phyloP scores from a whole-genome alignment of 2,113 vertebrate genomes.

The Pogonocichla stellata region DNA sequence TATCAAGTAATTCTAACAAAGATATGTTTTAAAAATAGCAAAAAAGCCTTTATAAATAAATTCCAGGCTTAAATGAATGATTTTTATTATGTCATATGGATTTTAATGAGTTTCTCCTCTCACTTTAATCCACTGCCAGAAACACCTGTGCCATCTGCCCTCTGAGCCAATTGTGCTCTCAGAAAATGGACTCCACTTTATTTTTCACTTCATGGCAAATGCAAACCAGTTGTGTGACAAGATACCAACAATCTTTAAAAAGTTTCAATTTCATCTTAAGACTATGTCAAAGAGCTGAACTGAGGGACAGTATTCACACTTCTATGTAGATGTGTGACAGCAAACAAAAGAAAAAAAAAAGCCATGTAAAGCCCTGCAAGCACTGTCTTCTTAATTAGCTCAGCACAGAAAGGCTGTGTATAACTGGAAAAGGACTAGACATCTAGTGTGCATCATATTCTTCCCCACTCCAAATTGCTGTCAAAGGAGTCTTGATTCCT shows the following conservation, averaged over 20 bases:
- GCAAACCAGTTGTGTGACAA: not conserved
- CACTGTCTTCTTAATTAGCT: not conserved
- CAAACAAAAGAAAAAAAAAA: not conserved
- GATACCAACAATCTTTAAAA: not conserved
- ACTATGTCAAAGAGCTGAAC: not conserved
- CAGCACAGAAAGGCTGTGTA: not conserved
- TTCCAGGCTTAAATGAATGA: not conserved
- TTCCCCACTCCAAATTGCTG: not conserved
- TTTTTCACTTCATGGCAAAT: not conserved
- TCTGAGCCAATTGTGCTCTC: not conserved
- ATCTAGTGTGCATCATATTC: fast-evolving
- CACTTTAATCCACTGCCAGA: slow-evolving; percentile 8
- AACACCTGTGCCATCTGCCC: slow-evolving; percentile 7
- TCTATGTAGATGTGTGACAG: not conserved
- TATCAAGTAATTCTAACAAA: not conserved
- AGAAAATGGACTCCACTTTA: not conserved
- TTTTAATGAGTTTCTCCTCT: slow-evolving; percentile 21
- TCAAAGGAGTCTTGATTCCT: not conserved
- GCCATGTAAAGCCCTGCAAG: not conserved
- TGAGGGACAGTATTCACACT: not conserved
- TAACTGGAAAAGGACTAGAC: not conserved
- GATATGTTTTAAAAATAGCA: not conserved
- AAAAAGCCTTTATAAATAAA: not conserved
- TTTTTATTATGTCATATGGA: not conserved
- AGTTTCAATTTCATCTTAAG: not conserved